Evolutionary conservation across 2,888 invertebrate genomes (phyloP).

Genomic region (Sphaeridia pumilis): DNA sequence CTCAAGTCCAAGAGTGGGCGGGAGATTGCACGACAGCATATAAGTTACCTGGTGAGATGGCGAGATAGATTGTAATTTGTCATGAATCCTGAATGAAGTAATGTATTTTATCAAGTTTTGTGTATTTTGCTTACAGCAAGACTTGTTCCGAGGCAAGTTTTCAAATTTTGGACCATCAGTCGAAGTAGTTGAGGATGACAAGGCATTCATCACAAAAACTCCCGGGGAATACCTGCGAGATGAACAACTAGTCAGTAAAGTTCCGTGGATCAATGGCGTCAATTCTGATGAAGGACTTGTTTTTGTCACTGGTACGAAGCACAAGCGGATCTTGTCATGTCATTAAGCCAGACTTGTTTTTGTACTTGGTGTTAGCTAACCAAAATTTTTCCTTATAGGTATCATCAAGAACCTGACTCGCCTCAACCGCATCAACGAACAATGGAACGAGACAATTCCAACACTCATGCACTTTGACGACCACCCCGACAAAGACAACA

Average conservation of each 20-base stretch:
- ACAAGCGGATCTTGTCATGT: too few species aligned
- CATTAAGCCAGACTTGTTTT: too few species aligned
- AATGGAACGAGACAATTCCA: constrained; percentile 22
- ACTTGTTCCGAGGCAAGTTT: constrained; percentile 14
- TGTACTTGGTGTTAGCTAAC: too few species aligned
- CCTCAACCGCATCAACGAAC: constrained; percentile 11
- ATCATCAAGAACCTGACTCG: constrained; percentile 15
- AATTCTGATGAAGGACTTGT: constrained; percentile 28
- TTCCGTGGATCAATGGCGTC: constrained; percentile 21
- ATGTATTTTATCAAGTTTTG: too few species aligned
- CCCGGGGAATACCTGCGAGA: constrained; percentile 11
- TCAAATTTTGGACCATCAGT: constrained; percentile 16
- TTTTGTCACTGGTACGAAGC: constrained; percentile 23
- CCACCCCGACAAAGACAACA: constrained; percentile 17
- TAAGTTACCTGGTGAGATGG: constrained; percentile 3
- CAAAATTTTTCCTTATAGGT: too few species aligned
- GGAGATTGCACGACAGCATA: constrained; percentile 18
- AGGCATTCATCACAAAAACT: constrained; percentile 16
- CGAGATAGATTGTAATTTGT: background rate
- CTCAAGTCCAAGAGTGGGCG: constrained; percentile 17
- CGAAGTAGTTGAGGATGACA: constrained; percentile 16
- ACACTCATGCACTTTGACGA: constrained; percentile 23
- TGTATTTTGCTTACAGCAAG: constrained; percentile 10
- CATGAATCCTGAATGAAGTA: too few species aligned
- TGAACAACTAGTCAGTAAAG: constrained; percentile 11